Evolutionary conservation across 1,140 invertebrate genomes (phyloP).

Genomic region (Bombus breviceps): DNA sequence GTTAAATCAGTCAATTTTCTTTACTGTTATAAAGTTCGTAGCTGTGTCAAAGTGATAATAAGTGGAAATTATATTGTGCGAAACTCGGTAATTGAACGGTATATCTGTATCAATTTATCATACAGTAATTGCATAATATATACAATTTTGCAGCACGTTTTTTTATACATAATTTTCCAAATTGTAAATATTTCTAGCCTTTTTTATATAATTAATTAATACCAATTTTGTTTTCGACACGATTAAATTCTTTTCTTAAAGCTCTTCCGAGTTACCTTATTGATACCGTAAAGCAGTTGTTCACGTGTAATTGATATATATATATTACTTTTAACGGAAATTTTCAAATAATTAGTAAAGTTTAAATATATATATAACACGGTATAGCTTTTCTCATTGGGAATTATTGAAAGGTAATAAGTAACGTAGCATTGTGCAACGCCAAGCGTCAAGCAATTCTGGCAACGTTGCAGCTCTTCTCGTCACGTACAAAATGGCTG

Average conservation of each 20-base stretch:
- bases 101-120: background rate
- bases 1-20: background rate
- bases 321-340: background rate
- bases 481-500: slow-evolving; percentile 80
- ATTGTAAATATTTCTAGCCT: background rate
- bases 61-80: slow-evolving; percentile 14
- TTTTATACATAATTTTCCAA: background rate
- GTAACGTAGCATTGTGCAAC: slow-evolving; percentile 62
- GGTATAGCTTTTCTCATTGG: background rate
- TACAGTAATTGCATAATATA: background rate
- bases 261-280: too few species aligned
- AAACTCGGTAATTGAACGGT: background rate
- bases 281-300: too few species aligned
- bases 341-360: background rate
- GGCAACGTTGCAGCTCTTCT: slow-evolving; percentile 67
- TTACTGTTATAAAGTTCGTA: background rate
- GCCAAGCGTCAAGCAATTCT: slow-evolving; percentile 62
- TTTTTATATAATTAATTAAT: background rate
- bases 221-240: background rate
- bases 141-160: too few species aligned
- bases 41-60: slow-evolving; percentile 10
- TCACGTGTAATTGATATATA: background rate
- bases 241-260: too few species aligned
- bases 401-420: slow-evolving; percentile 8
- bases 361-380: background rate